Conservation (phyloP, 2,797 vertebrate genomes). For the Sphenodon punctatus region DNA sequence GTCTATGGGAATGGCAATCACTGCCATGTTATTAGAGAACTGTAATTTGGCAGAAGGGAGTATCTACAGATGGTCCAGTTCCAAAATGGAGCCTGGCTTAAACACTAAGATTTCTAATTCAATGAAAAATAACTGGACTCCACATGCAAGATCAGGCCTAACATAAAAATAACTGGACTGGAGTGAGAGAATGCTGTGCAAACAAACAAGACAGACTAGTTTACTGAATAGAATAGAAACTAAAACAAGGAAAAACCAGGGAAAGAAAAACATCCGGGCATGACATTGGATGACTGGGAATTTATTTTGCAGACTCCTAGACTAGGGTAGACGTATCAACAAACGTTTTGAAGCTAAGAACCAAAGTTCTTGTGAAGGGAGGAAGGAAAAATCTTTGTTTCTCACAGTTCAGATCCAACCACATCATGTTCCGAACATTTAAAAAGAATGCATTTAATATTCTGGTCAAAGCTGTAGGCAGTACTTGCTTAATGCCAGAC, state of each 20-base stretch:
- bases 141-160: neutral
- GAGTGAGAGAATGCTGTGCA: neutral
- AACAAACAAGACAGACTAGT: neutral
- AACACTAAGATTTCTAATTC: neutral
- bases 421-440: neutral
- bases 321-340: slow-evolving; percentile 35
- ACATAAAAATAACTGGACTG: rapidly evolving
- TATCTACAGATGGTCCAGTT: rapidly evolving
- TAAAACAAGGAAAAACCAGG: neutral
- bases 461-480: neutral
- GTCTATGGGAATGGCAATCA: rapidly evolving
- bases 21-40: neutral
- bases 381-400: slow-evolving; percentile 38
- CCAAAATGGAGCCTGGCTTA: neutral
- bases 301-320: slow-evolving; percentile 50
- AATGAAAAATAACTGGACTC: neutral
- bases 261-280: slow-evolving; percentile 18
- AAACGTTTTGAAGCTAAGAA: slow-evolving; percentile 27
- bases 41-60: neutral
- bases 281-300: slow-evolving; percentile 33
- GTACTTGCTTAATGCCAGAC: slow-evolving; percentile 1
- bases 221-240: neutral
- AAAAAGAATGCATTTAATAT: slow-evolving; percentile 15
- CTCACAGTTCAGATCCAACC: slow-evolving; percentile 31
- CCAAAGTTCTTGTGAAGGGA: too few relatives aligned